These are phyloP conservation scores for Mola mola DNA, from an alignment of 2,113 vertebrate species.

Conservation along the genomic window DNA sequence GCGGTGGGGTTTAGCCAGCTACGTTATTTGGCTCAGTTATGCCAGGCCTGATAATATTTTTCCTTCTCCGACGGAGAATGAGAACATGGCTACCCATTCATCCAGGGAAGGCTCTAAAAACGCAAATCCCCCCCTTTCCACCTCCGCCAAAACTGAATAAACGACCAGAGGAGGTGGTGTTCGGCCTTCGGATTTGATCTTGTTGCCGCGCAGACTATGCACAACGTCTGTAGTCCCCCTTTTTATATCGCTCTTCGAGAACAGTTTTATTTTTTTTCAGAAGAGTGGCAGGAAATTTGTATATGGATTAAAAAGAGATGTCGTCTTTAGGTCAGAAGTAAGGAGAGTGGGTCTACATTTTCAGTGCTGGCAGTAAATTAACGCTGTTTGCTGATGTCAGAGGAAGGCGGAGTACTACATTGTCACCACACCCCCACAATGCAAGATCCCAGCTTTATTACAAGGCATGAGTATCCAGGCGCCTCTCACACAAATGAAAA, in stretches of 20 bases:
- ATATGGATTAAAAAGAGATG: background rate
- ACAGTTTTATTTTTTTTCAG: background rate
- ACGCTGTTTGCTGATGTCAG: conserved; percentile 70
- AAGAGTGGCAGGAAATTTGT: background rate
- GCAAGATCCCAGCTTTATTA: conserved; percentile 17
- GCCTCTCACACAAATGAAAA: conserved; percentile 18
- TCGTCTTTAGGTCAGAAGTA: conserved; percentile 2
- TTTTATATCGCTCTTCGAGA: background rate
- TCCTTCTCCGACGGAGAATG: conserved; percentile 41
- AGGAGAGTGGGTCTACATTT: conserved; percentile 42
- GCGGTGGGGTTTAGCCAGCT: conserved; percentile 38
- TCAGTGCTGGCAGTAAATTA: conserved; percentile 72
- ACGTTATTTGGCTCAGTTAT: conserved; percentile 20
- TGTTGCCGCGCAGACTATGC: conserved; percentile 58
- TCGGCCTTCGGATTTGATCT: conserved; percentile 65
- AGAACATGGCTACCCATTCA: conserved; percentile 85
- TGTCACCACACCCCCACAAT: conserved; percentile 65
- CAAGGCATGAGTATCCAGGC: background rate
- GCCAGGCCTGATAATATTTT: conserved; percentile 35
- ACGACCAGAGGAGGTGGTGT: conserved; percentile 45
- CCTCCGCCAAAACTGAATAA: conserved; percentile 4
- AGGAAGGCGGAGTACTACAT: conserved; percentile 67
- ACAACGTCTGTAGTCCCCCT: background rate
- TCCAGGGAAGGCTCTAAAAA: conserved; percentile 63
- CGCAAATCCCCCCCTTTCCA: conserved; percentile 39